phyloP scores from a whole-genome alignment of 2,113 vertebrate species.

The Actenoides hombroni region DNA sequence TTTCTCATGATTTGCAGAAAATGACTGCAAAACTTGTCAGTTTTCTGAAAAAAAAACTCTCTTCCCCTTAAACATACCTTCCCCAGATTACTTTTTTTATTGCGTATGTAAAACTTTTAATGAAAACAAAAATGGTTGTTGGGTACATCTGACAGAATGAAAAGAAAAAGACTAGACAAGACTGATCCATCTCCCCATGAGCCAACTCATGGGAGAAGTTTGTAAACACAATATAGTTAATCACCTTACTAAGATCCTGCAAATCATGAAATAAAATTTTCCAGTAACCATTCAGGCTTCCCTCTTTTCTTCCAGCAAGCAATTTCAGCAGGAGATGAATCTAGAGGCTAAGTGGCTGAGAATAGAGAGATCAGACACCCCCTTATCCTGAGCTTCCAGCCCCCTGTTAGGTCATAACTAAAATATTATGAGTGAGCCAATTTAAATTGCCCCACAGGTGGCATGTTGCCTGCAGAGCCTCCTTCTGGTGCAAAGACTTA shows the following conservation, averaged over 20 bases:
- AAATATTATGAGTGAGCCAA: not conserved
- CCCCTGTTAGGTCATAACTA: not conserved
- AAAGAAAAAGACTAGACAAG: not conserved
- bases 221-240: not conserved
- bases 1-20: not conserved
- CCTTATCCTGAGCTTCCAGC: not conserved
- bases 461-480: not conserved
- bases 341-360: not conserved
- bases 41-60: not conserved
- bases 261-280: not conserved
- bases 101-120: not conserved
- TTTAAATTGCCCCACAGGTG: not conserved
- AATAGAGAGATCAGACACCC: not conserved
- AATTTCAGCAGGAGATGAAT: not conserved
- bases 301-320: not conserved
- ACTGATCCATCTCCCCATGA: not conserved
- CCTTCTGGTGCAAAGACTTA: not conserved
- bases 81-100: not conserved
- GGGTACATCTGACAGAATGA: not conserved
- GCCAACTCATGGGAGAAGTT: not conserved
- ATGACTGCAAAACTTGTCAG: not conserved
- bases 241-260: not conserved
- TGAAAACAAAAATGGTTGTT: not conserved
- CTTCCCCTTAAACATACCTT: not conserved
- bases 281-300: not conserved